A percentile compares a stretch with the other conserved stretches of the same genome.
phyloP scores from a whole-genome alignment of 1,140 invertebrate species.

The Drosophila erecta region DNA sequence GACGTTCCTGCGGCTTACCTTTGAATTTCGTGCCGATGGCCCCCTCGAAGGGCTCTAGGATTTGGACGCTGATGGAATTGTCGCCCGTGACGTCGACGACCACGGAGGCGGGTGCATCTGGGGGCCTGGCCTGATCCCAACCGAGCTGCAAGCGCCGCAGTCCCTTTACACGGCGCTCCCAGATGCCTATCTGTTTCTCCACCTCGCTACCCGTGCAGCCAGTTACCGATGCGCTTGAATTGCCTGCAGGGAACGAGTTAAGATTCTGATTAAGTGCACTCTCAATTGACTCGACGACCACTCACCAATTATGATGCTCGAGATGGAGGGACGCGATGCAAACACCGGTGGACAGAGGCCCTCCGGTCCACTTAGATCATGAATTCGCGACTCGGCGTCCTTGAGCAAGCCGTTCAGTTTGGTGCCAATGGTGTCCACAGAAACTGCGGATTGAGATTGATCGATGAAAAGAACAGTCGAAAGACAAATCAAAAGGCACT shows the following conservation, averaged over 20 bases:
- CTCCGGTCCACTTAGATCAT: conserved; percentile 88
- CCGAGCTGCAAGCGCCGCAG: conserved; percentile 88
- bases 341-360: conserved; percentile 70
- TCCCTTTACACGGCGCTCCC: conserved; percentile 93
- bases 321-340: conserved; percentile 79
- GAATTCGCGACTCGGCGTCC: conserved; percentile 92
- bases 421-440: conserved; percentile 89
- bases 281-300: conserved; percentile 19
- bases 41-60: conserved; percentile 85
- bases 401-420: conserved; percentile 90
- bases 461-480: conserved; percentile 39
- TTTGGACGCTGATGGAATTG: conserved; percentile 90
- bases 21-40: conserved; percentile 95
- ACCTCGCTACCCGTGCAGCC: conserved; percentile 90
- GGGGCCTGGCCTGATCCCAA: conserved; percentile 89
- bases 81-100: conserved; percentile 93
- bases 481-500: conserved; percentile 90
- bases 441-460: conserved; percentile 86
- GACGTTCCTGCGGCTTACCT: conserved; percentile 86
- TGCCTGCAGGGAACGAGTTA: conserved; percentile 59
- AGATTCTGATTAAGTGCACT: conserved; percentile 8
- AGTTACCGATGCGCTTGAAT: conserved; percentile 85
- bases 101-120: conserved; percentile 91
- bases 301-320: conserved; percentile 84
- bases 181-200: conserved; percentile 94